These are phyloP conservation scores for Psilanteris sp. DNA, from an alignment of 1,140 invertebrate species.

Conservation along the genomic window DNA sequence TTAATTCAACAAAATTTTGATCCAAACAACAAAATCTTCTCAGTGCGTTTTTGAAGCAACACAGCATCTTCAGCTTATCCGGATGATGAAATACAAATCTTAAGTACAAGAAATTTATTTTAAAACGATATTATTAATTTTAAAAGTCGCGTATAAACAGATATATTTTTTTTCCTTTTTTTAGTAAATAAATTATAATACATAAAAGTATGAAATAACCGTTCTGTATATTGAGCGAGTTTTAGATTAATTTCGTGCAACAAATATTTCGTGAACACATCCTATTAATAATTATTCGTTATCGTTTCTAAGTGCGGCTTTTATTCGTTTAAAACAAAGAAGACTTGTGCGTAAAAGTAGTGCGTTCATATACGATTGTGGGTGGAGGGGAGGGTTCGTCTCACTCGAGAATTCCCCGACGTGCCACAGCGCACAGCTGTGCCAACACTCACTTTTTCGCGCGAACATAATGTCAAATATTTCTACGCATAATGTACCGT, in stretches of 20 bases:
- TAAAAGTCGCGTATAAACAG: too few species aligned
- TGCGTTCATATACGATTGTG: slow-evolving; percentile 34
- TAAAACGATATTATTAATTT: too few species aligned
- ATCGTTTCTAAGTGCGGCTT: slow-evolving; percentile 3
- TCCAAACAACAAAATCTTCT: too few species aligned
- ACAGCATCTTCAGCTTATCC: too few species aligned
- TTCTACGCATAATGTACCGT: slow-evolving; percentile 13
- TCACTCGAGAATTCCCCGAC: slow-evolving; percentile 55
- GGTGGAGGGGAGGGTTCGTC: slow-evolving; percentile 4
- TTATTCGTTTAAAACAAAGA: slow-evolving; percentile 60
- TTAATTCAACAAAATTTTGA: too few species aligned
- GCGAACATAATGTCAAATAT: slow-evolving; percentile 24
- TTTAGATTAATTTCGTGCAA: neutral
- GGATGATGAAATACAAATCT: too few species aligned
- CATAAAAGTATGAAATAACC: too few species aligned
- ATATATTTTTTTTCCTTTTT: too few species aligned
- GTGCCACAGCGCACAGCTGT: slow-evolving; percentile 33
- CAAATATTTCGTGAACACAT: slow-evolving; percentile 2
- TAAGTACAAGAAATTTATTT: too few species aligned
- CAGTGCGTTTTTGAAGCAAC: too few species aligned
- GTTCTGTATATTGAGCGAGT: too few species aligned
- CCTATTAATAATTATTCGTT: slow-evolving; percentile 41
- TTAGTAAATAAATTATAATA: too few species aligned
- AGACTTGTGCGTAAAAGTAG: slow-evolving; percentile 57
- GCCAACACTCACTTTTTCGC: slow-evolving; percentile 30